Evolutionary conservation across 2,113 vertebrate species (phyloP).

Genomic region (Muscicapa adusta): DNA sequence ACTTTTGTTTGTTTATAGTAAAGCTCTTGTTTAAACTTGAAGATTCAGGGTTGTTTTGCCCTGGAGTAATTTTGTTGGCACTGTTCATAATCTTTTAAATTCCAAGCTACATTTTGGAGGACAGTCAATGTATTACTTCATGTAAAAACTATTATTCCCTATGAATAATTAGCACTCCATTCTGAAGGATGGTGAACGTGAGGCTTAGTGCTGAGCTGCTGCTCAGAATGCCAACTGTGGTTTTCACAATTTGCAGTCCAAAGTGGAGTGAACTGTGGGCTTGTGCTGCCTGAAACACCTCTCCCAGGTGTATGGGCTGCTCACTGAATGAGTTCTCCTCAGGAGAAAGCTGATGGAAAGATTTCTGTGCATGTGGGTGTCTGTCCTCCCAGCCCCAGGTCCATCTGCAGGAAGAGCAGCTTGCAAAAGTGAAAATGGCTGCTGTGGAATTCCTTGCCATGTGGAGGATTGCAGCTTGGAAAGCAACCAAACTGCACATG

Average conservation of each 20-base stretch:
- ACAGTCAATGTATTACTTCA: slow-evolving; percentile 56
- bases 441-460: neutral
- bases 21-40: slow-evolving; percentile 61
- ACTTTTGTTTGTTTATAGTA: slow-evolving; percentile 60
- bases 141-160: slow-evolving; percentile 28
- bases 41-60: slow-evolving; percentile 43
- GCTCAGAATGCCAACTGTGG: neutral
- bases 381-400: neutral
- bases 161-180: slow-evolving; percentile 24
- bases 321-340: neutral
- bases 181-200: neutral
- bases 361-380: neutral
- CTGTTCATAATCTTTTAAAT: slow-evolving; percentile 43
- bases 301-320: neutral
- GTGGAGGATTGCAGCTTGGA: neutral
- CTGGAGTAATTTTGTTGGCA: slow-evolving; percentile 55
- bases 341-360: neutral
- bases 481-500: neutral
- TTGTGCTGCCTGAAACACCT: neutral
- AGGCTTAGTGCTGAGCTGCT: neutral
- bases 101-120: slow-evolving; percentile 51
- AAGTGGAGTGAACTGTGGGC: neutral
- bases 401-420: neutral
- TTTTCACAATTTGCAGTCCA: neutral
- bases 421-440: neutral